phyloP scores from a whole-genome alignment of 1,140 invertebrate genomes.

The Drosophila erecta region DNA sequence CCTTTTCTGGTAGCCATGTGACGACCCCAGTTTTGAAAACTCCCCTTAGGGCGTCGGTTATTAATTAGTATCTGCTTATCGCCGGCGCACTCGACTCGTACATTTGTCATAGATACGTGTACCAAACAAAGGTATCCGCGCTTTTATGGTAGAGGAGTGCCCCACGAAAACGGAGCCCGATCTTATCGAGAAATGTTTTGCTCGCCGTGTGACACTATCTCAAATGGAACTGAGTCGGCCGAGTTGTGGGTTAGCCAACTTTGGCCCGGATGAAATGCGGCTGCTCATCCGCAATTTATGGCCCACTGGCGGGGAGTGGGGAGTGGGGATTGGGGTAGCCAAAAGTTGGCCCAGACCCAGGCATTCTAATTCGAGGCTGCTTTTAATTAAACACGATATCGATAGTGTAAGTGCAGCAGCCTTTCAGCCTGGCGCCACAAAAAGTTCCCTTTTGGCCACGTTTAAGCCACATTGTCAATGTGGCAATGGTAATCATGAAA shows the following conservation, averaged over 20 bases:
- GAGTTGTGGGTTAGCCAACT: constrained; percentile 19
- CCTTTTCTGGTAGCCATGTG: constrained; percentile 52
- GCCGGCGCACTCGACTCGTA: constrained; percentile 56
- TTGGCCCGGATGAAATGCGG: constrained; percentile 18
- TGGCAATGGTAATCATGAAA: constrained; percentile 58
- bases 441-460: constrained; percentile 8
- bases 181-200: constrained; percentile 65
- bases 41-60: constrained; percentile 50
- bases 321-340: no score
- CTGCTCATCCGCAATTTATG: constrained; percentile 72
- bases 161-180: constrained; percentile 20
- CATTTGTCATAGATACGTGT: constrained; percentile 75
- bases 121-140: constrained; percentile 43
- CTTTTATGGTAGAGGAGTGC: constrained; percentile 62
- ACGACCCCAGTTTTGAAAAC: constrained; percentile 22
- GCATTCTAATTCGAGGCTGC: constrained; percentile 31
- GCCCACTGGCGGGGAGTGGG: constrained; percentile 1
- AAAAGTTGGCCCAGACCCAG: constrained; percentile 12
- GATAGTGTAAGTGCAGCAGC: constrained; percentile 34
- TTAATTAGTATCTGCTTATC: constrained; percentile 82
- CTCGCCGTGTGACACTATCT: constrained; percentile 67
- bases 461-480: constrained; percentile 45
- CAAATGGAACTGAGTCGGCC: constrained; percentile 40
- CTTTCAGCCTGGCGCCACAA: constrained; percentile 40
- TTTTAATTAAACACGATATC: constrained; percentile 74